These are phyloP conservation scores for Drosophila elegans DNA, from an alignment of 1,140 invertebrate species.

Conservation along the genomic window DNA sequence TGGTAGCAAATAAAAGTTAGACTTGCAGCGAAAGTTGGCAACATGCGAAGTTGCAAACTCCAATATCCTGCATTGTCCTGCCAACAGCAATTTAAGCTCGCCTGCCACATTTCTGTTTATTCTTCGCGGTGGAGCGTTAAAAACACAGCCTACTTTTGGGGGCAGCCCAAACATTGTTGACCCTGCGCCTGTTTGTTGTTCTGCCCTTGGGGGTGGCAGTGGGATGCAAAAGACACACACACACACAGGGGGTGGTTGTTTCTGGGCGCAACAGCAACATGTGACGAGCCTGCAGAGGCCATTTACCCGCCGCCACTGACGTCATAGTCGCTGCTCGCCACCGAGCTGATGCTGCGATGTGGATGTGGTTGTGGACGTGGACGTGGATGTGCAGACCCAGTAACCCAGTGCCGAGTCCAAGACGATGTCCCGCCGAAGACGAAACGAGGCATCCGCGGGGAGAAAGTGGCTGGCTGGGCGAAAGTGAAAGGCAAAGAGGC, in stretches of 20 bases:
- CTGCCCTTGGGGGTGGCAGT: not conserved
- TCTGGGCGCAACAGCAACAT: conserved; percentile 65
- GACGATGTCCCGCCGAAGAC: conserved; percentile 23
- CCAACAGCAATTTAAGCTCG: not conserved
- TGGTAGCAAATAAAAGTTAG: not conserved
- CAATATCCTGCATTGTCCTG: not conserved
- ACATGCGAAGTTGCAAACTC: conserved; percentile 1
- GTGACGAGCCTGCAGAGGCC: conserved; percentile 74
- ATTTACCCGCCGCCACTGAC: conserved; percentile 79
- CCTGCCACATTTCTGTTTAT: not conserved
- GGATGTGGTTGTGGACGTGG: not conserved
- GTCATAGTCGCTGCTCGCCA: conserved; percentile 60
- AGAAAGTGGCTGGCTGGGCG: not conserved
- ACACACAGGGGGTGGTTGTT: conserved; percentile 5
- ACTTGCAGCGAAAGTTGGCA: not conserved
- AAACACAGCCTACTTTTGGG: conserved; percentile 55
- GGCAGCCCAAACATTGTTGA: conserved; percentile 49
- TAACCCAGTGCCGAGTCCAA: conserved; percentile 58
- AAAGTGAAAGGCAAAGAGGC: conserved; percentile 3
- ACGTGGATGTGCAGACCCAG: conserved; percentile 43
- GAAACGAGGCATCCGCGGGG: conserved; percentile 1
- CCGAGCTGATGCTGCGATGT: conserved; percentile 4
- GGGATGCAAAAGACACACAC: not conserved
- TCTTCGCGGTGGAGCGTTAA: not conserved
- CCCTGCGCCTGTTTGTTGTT: conserved; percentile 10